phyloP scores from a whole-genome alignment of 2,888 invertebrate genomes.

The Drosophila putrida region DNA sequence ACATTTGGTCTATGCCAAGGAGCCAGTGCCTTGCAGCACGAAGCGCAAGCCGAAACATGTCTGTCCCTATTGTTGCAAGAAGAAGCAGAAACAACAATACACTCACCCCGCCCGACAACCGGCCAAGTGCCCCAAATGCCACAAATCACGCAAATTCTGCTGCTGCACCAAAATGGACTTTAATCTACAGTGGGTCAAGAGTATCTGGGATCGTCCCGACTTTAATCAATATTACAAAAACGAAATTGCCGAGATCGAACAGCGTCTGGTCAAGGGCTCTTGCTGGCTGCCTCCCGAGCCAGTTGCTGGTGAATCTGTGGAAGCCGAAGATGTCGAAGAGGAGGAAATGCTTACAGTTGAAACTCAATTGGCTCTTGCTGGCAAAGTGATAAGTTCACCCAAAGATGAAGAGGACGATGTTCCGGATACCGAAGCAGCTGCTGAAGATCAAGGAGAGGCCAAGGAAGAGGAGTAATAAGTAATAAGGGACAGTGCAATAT shows the following conservation, averaged over 20 bases:
- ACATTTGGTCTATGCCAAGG: slow-evolving; percentile 74
- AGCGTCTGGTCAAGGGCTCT: slow-evolving; percentile 66
- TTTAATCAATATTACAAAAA: slow-evolving; percentile 79
- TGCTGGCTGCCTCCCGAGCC: slow-evolving; percentile 72
- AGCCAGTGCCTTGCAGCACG: slow-evolving; percentile 65
- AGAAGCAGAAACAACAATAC: slow-evolving; percentile 64
- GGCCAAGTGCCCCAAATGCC: slow-evolving; percentile 78
- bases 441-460: slow-evolving; percentile 14
- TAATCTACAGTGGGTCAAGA: slow-evolving; percentile 79
- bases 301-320: slow-evolving; percentile 27
- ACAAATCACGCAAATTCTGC: slow-evolving; percentile 75
- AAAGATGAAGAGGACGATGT: background rate
- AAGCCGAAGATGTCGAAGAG: slow-evolving; percentile 48
- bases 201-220: slow-evolving; percentile 82
- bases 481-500: background rate
- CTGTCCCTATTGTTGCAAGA: slow-evolving; percentile 77
- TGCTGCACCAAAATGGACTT: slow-evolving; percentile 80
- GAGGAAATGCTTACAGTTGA: slow-evolving; percentile 46
- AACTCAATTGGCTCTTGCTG: slow-evolving; percentile 53
- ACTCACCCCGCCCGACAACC: slow-evolving; percentile 64
- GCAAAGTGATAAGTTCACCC: slow-evolving; percentile 35
- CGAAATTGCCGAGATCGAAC: slow-evolving; percentile 75
- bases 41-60: slow-evolving; percentile 70
- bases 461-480: slow-evolving; percentile 41
- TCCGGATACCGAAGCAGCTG: background rate